Base-by-base conservation (phyloP, 2,113 vertebrate genomes). In the Danionella cerebrum region DNA sequence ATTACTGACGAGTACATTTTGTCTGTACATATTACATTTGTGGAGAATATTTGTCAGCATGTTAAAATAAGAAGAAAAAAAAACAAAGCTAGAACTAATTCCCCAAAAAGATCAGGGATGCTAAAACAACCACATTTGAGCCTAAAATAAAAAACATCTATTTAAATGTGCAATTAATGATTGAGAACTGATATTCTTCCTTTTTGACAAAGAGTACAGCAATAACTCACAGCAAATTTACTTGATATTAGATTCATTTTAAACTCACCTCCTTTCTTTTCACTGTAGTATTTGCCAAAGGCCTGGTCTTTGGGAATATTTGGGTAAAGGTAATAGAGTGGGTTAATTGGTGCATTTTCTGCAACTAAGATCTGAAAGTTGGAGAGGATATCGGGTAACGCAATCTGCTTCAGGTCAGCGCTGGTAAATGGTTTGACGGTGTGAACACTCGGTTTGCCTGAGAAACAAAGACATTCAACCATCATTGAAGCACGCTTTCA, bases 361-460 rank as follows among this genome's bases (percentile, higher is more conserved):
- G 83, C 87, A 0, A 87, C 79, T 59, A 94, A 79, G 67, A 96
- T 78, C 72, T 93, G 91, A 81, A 90, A 98, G 71, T 93, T 87
- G 0, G 82, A 84, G 70, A 98, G 86, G 77, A 98, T 96, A 71
- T 98, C 95, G 0, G 90, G 87, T 60, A 98, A 90, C 0, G 94
- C 87, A 69, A 98, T 89, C 9, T 89, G 87, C 0, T n/a, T 67
- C 2, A 98, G 87, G 73, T 96, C 91, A 0, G 65, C 55, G 45
- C 86, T 85, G n/a, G 87, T 95, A 79, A 94, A 98, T 1, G 96
- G 94, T 65, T 87, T 83, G 59, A 97, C 90, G 0, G 94, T 88
- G 8, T 79, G 82, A 55, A 98, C 79, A 0, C 70, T 65, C 0
- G 86, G 84, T 5, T 44, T 25, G 9, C 89, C 90, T 96, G 4